These are phyloP conservation scores for Hypomecis punctinalis DNA, from an alignment of 2,888 invertebrate genomes.

Conservation along the genomic window DNA sequence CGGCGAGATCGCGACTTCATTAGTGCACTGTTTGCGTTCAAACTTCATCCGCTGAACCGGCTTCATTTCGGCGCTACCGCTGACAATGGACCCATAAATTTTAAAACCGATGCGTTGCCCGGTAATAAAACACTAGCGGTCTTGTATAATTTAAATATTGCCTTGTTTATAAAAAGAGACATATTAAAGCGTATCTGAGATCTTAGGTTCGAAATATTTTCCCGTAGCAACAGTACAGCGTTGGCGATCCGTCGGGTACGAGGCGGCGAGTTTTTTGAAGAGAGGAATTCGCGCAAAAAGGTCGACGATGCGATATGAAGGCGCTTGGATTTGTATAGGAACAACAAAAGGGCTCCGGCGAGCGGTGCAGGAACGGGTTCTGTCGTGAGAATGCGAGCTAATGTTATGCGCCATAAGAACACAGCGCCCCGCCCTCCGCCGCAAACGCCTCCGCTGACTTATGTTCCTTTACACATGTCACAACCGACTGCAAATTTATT, in stretches of 20 bases:
- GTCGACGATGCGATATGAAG: constrained; percentile 65
- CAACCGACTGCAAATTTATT: constrained; percentile 43
- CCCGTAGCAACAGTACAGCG: constrained; percentile 54
- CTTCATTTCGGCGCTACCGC: constrained; percentile 38
- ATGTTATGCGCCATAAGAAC: constrained; percentile 66
- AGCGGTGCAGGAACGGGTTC: constrained; percentile 68
- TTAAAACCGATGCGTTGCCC: constrained; percentile 47
- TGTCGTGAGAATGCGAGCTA: constrained; percentile 72
- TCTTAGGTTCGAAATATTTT: constrained; percentile 42
- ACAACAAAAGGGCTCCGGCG: constrained; percentile 63
- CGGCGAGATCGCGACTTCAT: constrained; percentile 53
- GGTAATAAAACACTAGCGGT: constrained; percentile 51
- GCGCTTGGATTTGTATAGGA: constrained; percentile 74
- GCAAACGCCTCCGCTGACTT: constrained; percentile 57
- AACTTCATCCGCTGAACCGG: constrained; percentile 42
- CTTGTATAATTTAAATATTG: constrained; percentile 45
- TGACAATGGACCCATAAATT: constrained; percentile 60
- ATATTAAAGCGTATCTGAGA: constrained; percentile 40
- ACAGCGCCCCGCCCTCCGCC: constrained; percentile 59
- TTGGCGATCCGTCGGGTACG: constrained; percentile 58
- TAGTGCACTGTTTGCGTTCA: constrained; percentile 47
- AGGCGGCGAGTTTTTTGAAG: constrained; percentile 65
- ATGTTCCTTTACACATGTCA: constrained; percentile 60
- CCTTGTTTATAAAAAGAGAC: constrained; percentile 40
- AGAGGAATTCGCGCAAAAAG: constrained; percentile 67